Base-by-base conservation (phyloP, 2,113 vertebrate species). In the Eira barbara region DNA sequence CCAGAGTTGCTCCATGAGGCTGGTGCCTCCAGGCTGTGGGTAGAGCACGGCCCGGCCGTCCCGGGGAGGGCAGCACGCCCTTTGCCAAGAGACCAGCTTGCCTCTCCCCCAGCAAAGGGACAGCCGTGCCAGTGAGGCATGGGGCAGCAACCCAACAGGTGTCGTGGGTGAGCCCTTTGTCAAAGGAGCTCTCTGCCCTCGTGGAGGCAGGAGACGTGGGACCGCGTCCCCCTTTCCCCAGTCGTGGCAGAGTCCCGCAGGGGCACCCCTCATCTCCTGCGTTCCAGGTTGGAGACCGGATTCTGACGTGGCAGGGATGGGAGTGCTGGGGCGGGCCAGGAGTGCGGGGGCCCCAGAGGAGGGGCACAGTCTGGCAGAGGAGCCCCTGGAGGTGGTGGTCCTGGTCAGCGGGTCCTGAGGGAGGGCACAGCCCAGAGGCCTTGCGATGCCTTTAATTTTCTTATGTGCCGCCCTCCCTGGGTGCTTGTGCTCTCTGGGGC, bases 61-160 rank as follows among this genome's bases (percentile, higher is more conserved):
- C 4, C 1, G 2, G 25, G 27, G 39, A 3, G 3, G 25, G 42
- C 2, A 2, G 74, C 25, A 10, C 7, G 3, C 12, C 42, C 42
- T 76, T 47, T 45, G 74, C 74, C 27, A 4, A 17, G 76, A 11
- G 52, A 34, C 34, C 8, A 13, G 42, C 29, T 39, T 10, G 29
- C 71, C 57, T 34, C 18, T 34, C 25, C 9, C 18, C 15, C 2
- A 36, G 61, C 15, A 36, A 4, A 25, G 29, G 74, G 55, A 0
- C n/a, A 12, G 63, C 36, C 6, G 18, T 0, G 6, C n/a, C 42
- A 4, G 10, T 0, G 42, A n/a, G n/a, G 49, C 6, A 2, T 1
- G 3, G 9, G 23, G 6, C 1, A 25, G 49, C 18, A 1, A 13
- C 7, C 39, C 18, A 5, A 4, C 3, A 18, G n/a, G 11, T 27